Conservation (phyloP, 2,113 vertebrate species). For the Cyanoderma ruficeps region DNA sequence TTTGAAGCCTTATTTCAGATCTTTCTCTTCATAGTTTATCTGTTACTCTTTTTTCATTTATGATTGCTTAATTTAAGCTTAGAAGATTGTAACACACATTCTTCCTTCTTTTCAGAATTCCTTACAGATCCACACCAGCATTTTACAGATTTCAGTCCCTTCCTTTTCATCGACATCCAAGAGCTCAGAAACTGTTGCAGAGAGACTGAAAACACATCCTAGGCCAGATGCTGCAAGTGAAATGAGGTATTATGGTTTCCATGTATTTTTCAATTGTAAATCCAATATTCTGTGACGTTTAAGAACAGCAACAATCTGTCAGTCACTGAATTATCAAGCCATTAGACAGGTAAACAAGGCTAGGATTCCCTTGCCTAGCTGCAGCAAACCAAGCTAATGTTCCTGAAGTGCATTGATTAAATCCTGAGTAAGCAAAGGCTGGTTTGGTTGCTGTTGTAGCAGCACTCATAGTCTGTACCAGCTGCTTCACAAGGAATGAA, state of each 20-base stretch:
- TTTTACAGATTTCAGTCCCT: conserved; percentile 76
- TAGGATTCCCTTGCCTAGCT: neutral
- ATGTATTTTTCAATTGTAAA: neutral
- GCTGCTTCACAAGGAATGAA: neutral
- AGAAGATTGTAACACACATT: neutral
- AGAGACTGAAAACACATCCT: conserved; percentile 55
- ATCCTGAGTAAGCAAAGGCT: neutral
- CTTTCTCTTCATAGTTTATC: neutral
- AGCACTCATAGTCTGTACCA: neutral
- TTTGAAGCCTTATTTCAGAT: neutral
- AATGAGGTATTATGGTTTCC: conserved; percentile 60
- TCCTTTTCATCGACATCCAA: conserved; percentile 59
- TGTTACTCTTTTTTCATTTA: neutral
- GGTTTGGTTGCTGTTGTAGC: neutral
- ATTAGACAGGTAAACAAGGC: neutral
- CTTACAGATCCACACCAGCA: conserved; percentile 73
- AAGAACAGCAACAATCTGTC: neutral
- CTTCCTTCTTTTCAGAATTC: conserved; percentile 35
- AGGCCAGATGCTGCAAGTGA: conserved; percentile 65
- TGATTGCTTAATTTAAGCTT: neutral
- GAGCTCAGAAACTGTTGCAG: conserved; percentile 46
- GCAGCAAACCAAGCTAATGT: neutral
- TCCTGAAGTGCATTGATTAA: neutral
- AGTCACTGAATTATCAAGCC: neutral
- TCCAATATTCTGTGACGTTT: neutral